These are phyloP conservation scores for Canis aureus DNA, from an alignment of 2,113 vertebrate genomes.

Conservation along the genomic window DNA sequence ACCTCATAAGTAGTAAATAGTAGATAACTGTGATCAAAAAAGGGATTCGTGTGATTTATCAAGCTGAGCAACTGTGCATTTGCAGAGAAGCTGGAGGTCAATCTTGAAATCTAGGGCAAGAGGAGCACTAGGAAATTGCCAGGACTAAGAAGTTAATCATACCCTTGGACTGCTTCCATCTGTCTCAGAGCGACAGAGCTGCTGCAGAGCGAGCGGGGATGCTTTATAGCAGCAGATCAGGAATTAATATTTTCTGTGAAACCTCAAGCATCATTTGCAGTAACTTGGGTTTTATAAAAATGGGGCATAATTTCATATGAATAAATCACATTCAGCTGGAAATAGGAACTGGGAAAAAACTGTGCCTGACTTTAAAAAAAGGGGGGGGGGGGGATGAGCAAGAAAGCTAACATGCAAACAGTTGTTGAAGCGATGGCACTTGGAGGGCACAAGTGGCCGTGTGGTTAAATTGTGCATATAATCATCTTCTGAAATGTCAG, in stretches of 20 bases:
- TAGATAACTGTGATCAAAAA: conserved; percentile 88
- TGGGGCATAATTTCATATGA: conserved; percentile 86
- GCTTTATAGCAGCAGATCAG: conserved; percentile 85
- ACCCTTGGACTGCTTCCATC: conserved; percentile 87
- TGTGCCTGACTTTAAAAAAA: conserved; percentile 60
- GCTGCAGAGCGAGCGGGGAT: conserved; percentile 71
- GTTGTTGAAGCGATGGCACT: conserved; percentile 72
- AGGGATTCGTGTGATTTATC: conserved; percentile 88
- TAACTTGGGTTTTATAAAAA: conserved; percentile 88
- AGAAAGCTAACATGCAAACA: conserved; percentile 77
- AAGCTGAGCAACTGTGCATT: conserved; percentile 86
- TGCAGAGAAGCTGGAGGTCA: conserved; percentile 88
- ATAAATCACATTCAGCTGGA: conserved; percentile 84
- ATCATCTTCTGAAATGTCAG: conserved; percentile 84
- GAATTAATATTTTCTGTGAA: conserved; percentile 88
- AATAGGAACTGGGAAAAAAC: conserved; percentile 68
- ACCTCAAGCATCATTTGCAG: conserved; percentile 86
- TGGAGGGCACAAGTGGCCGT: conserved; percentile 63
- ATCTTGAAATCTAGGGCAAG: conserved; percentile 88
- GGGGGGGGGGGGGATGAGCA: background rate
- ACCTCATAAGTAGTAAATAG: conserved; percentile 86
- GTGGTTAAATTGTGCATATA: conserved; percentile 83
- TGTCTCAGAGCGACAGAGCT: conserved; percentile 84
- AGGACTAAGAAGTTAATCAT: conserved; percentile 90
- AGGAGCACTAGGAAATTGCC: conserved; percentile 86